A percentile compares a stretch with the other conserved stretches of the same genome.
phyloP scores from a whole-genome alignment of 2,797 vertebrate species.

The Urocyon cinereoargenteus region DNA sequence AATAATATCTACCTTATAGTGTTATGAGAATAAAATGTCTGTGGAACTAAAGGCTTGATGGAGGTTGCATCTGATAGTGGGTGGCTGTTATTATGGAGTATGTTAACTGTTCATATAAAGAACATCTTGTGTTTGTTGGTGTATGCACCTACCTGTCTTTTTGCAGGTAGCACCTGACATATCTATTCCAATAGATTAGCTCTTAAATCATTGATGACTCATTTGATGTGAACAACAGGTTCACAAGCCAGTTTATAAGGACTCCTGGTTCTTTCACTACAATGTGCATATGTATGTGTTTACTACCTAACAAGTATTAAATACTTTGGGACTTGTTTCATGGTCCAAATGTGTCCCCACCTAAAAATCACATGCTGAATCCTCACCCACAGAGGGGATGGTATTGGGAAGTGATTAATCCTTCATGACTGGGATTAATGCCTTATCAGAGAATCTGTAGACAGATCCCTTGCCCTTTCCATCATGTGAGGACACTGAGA shows the following conservation, averaged over 20 bases:
- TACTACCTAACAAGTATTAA: background rate
- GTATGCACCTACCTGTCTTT: background rate
- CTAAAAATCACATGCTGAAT: background rate
- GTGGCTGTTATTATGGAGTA: background rate
- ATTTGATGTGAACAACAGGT: background rate
- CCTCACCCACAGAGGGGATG: background rate
- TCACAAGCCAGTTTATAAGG: background rate
- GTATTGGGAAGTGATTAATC: background rate
- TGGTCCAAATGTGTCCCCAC: background rate
- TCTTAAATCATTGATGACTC: background rate
- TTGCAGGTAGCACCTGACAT: background rate
- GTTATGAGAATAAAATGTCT: background rate
- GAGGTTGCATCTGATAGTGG: background rate
- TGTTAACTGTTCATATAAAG: background rate
- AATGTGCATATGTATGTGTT: background rate
- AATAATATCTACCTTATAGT: background rate
- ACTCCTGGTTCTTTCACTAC: background rate
- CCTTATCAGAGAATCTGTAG: background rate
- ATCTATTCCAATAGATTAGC: background rate
- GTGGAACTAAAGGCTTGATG: background rate
- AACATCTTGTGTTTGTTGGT: background rate
- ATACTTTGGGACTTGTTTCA: background rate
- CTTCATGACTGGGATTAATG: background rate
- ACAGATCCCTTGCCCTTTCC: background rate
- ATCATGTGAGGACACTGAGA: background rate